Conservation (phyloP, 2,888 invertebrate species). For the Drosophila barbarae region DNA sequence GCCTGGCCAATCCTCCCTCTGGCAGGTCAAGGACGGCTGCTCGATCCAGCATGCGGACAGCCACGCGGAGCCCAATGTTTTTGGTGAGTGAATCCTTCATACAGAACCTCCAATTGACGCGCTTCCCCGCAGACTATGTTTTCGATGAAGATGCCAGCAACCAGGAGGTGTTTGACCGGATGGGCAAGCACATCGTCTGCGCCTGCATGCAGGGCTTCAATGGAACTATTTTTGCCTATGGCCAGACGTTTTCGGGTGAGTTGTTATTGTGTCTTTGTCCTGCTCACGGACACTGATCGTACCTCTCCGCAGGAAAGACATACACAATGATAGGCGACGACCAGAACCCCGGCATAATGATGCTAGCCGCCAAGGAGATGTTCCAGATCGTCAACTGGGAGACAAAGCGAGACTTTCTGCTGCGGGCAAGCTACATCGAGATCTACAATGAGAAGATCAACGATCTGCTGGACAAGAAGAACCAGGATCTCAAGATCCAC, state of each 20-base stretch:
- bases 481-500: slow-evolving; percentile 83
- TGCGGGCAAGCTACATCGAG: slow-evolving; percentile 91
- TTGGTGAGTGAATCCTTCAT: slow-evolving; percentile 1
- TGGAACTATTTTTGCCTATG: slow-evolving; percentile 94
- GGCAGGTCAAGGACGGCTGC: slow-evolving; percentile 82
- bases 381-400: slow-evolving; percentile 84
- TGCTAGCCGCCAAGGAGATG: slow-evolving; percentile 85
- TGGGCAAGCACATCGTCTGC: slow-evolving; percentile 87
- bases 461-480: slow-evolving; percentile 85
- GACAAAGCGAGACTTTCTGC: slow-evolving; percentile 86
- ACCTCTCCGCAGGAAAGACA: slow-evolving; percentile 83
- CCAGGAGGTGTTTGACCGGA: slow-evolving; percentile 83
- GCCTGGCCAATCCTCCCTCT: slow-evolving; percentile 82
- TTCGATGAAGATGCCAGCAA: slow-evolving; percentile 83
- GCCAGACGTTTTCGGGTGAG: slow-evolving; percentile 91
- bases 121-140: slow-evolving; percentile 80
- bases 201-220: slow-evolving; percentile 88
- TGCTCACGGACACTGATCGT: not conserved
- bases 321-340: slow-evolving; percentile 90
- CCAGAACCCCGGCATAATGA: slow-evolving; percentile 87
- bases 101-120: not conserved
- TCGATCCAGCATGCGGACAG: slow-evolving; percentile 82
- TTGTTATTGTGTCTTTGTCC: not conserved
- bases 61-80: slow-evolving; percentile 54
- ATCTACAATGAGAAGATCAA: slow-evolving; percentile 92